Conservation (phyloP, 2,113 vertebrate genomes). For the Epinephelus cyanopodus region DNA sequence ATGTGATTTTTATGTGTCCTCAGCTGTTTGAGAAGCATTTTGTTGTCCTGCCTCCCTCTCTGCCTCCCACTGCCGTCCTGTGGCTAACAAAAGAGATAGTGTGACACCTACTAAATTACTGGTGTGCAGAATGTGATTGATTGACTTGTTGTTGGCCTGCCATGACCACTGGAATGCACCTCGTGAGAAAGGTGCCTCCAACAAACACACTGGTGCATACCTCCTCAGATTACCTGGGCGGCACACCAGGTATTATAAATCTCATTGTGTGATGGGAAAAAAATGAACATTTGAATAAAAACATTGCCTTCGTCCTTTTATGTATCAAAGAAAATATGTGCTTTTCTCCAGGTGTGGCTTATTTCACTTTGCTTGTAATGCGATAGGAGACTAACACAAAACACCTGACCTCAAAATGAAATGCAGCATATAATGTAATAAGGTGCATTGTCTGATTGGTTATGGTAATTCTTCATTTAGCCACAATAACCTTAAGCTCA, state of each 20-base stretch:
- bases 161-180: conserved; percentile 74
- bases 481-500: conserved; percentile 76
- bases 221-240: conserved; percentile 76
- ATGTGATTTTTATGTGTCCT: conserved; percentile 33
- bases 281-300: conserved; percentile 33
- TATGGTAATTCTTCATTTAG: conserved; percentile 81
- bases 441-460: conserved; percentile 84
- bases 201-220: conserved; percentile 69
- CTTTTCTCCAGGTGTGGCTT: conserved; percentile 75
- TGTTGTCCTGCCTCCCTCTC: conserved; percentile 45
- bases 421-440: conserved; percentile 77
- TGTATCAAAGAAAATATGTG: conserved; percentile 65
- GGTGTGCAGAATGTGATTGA: conserved; percentile 69
- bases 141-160: conserved; percentile 75
- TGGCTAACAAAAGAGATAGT: conserved; percentile 73
- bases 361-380: conserved; percentile 73
- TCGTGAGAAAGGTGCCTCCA: conserved; percentile 68
- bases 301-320: conserved; percentile 36
- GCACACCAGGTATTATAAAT: conserved; percentile 65
- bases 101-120: conserved; percentile 73
- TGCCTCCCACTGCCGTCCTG: conserved; percentile 41
- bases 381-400: conserved; percentile 79
- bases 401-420: conserved; percentile 77
- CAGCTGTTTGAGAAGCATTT: conserved; percentile 38
- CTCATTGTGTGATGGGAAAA: conserved; percentile 44